Base-by-base conservation (phyloP, 2,797 vertebrate species). In the Syngnathus rostellatus region DNA sequence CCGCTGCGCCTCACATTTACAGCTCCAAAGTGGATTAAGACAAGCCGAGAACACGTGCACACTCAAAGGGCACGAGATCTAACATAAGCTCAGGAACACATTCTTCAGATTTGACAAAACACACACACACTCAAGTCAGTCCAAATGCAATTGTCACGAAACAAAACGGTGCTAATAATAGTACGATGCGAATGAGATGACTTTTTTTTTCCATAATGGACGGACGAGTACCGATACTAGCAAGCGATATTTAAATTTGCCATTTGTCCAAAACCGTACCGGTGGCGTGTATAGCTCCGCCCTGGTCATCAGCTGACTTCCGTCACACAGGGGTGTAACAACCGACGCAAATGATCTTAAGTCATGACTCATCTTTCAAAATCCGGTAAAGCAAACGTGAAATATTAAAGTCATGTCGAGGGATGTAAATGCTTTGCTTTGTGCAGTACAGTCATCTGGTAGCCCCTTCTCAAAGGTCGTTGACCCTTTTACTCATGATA, bases 61-160 rank as follows among this genome's bases (percentile, higher is more conserved):
- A 62, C 40, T 62, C 9, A 62, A 43, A 62, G 50, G 8, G 2
- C 60, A 62, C 14, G 3, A 59, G 31, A 38, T 37, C 16, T 59
- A 38, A 68, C 1, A 17, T 50, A 55, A 61, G 38, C 21, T 23
- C 37, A 68, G 66, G 14, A 62, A 12, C 48, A 66, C 51, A 50
- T 38, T 50, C 61, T 21, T 68, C 46, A 70, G 41, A 70, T 21
- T 50, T 50, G 48, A 50, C 19, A 31, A 23, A 48, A 68, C 17
- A 70, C 23, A 12, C 58, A 41, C 37, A 64, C 25, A 31, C 31
- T 31, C 31, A 31, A 31, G 31, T 31, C 68, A 65, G 53, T 9
- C 1, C 12, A n/a, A 67, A 41, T 67, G 12, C 40, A 8, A 9
- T 43, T 43, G 8, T 11, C 45, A 11, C 54, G 37, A 55, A 6